A percentile compares a stretch with the other conserved stretches of the same genome.
These are phyloP conservation scores for Acanthiza pusilla DNA, from an alignment of 2,797 vertebrate species.

Conservation along the genomic window DNA sequence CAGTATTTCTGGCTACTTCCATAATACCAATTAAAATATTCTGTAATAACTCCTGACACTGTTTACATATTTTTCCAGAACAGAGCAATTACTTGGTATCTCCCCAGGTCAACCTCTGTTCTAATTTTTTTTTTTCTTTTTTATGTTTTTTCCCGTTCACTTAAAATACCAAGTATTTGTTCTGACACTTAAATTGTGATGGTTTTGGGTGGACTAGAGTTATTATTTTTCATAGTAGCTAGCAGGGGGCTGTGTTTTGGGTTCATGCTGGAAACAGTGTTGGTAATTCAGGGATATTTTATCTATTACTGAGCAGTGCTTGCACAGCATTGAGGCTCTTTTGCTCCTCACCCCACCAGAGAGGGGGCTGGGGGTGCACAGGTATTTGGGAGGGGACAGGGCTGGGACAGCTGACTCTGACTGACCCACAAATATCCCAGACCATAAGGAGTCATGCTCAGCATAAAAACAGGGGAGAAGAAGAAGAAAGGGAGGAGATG, in stretches of 20 bases:
- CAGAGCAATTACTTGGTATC: not conserved
- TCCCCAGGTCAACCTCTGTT: not conserved
- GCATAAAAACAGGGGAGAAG: not conserved
- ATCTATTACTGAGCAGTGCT: not conserved
- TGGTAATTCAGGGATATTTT: not conserved
- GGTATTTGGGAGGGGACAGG: not conserved
- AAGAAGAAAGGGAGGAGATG: accelerated
- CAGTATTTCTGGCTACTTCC: not conserved
- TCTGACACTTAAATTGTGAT: not conserved
- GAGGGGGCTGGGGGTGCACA: not conserved
- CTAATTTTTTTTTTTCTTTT: not conserved
- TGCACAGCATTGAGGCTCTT: not conserved
- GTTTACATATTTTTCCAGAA: not conserved
- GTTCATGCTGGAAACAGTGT: not conserved
- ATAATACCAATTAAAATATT: not conserved
- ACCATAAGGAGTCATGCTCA: not conserved
- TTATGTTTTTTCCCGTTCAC: not conserved
- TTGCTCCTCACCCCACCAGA: not conserved
- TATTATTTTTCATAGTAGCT: not conserved
- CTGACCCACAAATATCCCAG: not conserved
- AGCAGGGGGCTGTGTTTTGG: not conserved
- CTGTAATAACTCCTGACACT: not conserved
- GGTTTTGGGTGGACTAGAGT: not conserved
- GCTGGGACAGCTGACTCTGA: not conserved
- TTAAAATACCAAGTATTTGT: not conserved